Base-by-base conservation (phyloP, 2,888 invertebrate genomes). In the Trichopria drosophilae region DNA sequence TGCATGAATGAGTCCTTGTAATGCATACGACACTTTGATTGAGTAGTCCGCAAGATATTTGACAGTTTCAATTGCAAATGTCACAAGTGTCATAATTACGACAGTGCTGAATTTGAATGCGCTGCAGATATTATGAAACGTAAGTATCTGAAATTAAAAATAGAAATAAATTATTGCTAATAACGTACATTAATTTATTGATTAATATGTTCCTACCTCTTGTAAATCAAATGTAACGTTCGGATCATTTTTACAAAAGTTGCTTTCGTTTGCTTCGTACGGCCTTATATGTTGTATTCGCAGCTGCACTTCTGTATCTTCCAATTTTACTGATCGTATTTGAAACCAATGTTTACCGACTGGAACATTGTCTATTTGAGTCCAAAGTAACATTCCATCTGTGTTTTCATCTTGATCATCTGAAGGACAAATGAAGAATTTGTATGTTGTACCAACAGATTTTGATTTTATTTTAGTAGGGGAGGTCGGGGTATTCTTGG, bases 1-100 rank as follows among this genome's bases (percentile, higher is more conserved):
- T 5, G 63, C 65, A 3, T 58, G 60, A 12, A 76, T 57, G 35
- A 76, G 54, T 46, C 60, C 19, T 6, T 70, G 67, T 10, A 67
- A 37, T 51, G 75, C 72, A 20, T 65, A 64, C 44, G 71, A 66
- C 6, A 76, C 60, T 61, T 64, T 70, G 22, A 76, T 57, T 15
- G 64, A 62, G 52, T 66, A 76, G 39, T 75, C 72, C 28, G 67
- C 67, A 13, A 72, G 41, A 51, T 65, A 69, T 59, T 66, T 66
- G 7, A 70, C 34, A 16, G 64, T 51, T 47, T 72, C 64, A 19
- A 71, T 47, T 7, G 57, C 18, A 19, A 69, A 61, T 9, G 71
- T 67, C 5, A 67, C 41, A 20, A 71, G 36, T 15, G 72, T 66
- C 50, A 68, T 64, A 3, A 70, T 19, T n/a, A 73, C 51, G 19